phyloP scores from a whole-genome alignment of 2,113 vertebrate genomes.

The Muntiacus reevesi region DNA sequence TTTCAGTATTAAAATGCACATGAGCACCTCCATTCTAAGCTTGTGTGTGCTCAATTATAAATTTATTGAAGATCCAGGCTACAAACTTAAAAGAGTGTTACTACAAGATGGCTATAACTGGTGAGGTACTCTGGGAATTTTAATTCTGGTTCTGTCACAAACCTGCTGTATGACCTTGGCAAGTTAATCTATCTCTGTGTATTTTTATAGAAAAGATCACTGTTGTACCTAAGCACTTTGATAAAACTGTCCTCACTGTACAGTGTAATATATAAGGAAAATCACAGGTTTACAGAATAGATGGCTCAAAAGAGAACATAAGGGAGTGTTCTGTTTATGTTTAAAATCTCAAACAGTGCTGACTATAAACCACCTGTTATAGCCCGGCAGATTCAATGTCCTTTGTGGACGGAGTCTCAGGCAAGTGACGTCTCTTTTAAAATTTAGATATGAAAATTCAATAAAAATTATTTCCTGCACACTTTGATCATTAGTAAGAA shows the following conservation, averaged over 20 bases:
- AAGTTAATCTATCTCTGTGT: background rate
- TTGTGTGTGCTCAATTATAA: background rate
- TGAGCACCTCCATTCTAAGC: background rate
- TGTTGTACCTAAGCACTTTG: background rate
- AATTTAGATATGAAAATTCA: background rate
- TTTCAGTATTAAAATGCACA: background rate
- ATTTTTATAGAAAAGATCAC: background rate
- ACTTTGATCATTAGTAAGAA: background rate
- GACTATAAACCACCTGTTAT: background rate
- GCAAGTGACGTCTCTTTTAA: background rate
- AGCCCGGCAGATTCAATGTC: background rate
- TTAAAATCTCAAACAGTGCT: background rate
- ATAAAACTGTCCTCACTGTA: background rate
- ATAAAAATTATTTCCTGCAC: background rate
- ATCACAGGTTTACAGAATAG: background rate
- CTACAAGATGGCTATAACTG: background rate
- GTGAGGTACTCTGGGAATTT: background rate
- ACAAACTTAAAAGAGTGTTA: background rate
- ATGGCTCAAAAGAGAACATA: background rate
- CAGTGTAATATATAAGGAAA: background rate
- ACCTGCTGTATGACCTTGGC: background rate
- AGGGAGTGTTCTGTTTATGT: background rate
- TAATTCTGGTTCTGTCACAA: constrained; percentile 14
- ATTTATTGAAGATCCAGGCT: background rate
- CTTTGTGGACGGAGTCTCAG: background rate